Evolutionary conservation across 2,888 invertebrate species (phyloP).

Genomic region (Drosophila imparisetae): DNA sequence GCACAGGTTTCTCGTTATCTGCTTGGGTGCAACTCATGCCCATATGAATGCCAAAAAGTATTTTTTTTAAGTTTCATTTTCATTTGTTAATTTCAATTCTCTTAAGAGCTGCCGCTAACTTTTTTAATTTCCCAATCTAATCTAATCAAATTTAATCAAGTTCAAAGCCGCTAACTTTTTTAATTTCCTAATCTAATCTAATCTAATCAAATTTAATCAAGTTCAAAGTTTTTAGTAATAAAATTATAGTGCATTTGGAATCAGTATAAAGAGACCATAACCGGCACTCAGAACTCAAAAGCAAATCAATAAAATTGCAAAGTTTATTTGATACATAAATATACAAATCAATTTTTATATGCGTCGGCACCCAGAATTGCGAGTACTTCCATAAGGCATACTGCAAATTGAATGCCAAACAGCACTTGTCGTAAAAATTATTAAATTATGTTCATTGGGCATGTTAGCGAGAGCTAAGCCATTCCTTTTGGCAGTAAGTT

Average conservation of each 20-base stretch:
- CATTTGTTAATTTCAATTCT: constrained; percentile 53
- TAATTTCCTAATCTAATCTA: constrained; percentile 18
- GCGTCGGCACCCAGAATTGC: constrained; percentile 32
- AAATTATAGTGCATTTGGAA: constrained; percentile 14
- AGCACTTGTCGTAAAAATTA: constrained; percentile 70
- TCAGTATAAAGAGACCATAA: constrained; percentile 22
- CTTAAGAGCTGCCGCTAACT: constrained; percentile 40
- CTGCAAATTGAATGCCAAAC: constrained; percentile 24
- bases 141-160: constrained; percentile 24
- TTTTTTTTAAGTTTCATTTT: constrained; percentile 1
- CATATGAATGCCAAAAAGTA: constrained; percentile 18
- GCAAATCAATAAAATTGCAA: constrained; percentile 72
- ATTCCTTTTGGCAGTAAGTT: not conserved
- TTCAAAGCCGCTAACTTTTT: constrained; percentile 28
- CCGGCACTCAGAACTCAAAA: constrained; percentile 48
- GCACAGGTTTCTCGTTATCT: constrained; percentile 17
- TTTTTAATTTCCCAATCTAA: constrained; percentile 32
- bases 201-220: constrained; percentile 22
- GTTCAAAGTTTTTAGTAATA: constrained; percentile 24
- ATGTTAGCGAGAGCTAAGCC: constrained; percentile 13
- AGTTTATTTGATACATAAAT: constrained; percentile 73
- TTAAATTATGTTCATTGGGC: constrained; percentile 58
- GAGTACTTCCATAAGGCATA: constrained; percentile 40
- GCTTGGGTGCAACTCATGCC: not conserved
- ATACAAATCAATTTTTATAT: constrained; percentile 72